Conservation (phyloP, 2,113 vertebrate species). For the Xiphias gladius region DNA sequence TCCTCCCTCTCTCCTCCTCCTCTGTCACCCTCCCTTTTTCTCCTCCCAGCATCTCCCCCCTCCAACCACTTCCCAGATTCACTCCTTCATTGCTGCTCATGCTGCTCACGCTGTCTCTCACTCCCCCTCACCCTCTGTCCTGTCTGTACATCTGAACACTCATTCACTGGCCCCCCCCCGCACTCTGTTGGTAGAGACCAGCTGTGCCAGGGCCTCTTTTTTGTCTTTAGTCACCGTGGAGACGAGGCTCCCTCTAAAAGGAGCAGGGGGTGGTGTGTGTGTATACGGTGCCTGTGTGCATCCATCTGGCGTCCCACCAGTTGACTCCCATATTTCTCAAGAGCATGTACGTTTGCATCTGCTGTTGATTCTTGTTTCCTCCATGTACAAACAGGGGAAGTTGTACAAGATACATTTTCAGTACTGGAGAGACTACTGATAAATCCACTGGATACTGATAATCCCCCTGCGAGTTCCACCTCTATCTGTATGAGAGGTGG, state of each 20-base stretch:
- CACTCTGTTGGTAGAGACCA: constrained; percentile 64
- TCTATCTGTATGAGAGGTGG: neutral
- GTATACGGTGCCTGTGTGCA: constrained; percentile 1
- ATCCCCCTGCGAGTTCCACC: neutral
- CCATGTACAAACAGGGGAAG: neutral
- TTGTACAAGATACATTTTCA: neutral
- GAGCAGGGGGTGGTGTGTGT: constrained; percentile 39
- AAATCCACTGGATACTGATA: neutral
- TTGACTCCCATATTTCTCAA: constrained; percentile 48
- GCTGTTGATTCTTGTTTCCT: constrained; percentile 5
- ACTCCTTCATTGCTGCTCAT: constrained; percentile 47
- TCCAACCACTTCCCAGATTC: constrained; percentile 23
- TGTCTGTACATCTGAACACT: constrained; percentile 58
- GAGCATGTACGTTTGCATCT: constrained; percentile 1
- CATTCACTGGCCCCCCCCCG: constrained; percentile 41
- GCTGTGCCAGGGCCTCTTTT: constrained; percentile 79
- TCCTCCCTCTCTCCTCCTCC: constrained; percentile 40
- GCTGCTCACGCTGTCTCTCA: constrained; percentile 47
- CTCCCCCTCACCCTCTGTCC: constrained; percentile 70
- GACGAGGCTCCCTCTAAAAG: constrained; percentile 64
- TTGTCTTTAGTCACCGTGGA: constrained; percentile 79
- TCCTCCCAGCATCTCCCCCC: constrained; percentile 12
- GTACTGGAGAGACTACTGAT: neutral
- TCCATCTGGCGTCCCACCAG: constrained; percentile 65
- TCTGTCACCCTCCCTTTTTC: constrained; percentile 14